Base-by-base conservation (phyloP, 2,113 vertebrate genomes). In the Rhinopomastus cyanomelas region DNA sequence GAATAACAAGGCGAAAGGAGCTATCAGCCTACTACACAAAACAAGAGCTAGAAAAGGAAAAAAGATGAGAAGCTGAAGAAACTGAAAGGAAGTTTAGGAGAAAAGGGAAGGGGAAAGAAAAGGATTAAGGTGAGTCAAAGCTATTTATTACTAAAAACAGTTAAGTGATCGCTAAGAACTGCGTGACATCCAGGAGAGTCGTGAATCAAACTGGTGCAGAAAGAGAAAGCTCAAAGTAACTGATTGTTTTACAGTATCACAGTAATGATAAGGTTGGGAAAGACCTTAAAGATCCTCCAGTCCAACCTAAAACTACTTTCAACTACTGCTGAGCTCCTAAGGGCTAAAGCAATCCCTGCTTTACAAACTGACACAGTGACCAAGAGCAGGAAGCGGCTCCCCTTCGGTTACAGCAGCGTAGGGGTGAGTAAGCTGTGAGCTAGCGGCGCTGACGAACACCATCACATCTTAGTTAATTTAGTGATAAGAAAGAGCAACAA, bases 11-110 rank as follows among this genome's bases (percentile, higher is more conserved):
- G 34, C 2, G 23, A 90, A 91, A 88, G 62, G 60, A 92, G 92
- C 19, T 76, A 95, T 67, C 44, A 83, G 57, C 44, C 67, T 88
- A 92, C 68, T 29, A 86, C 44, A 84, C 89, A 95, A 46, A 85
- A 90, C 42, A 81, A 95, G 46, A 85, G 80, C 90, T 66, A 62
- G 85, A 93, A 85, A 85, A 91, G 26, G 16, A 81, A 39, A 82
- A 48, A 76, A 72, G 68, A 42, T 42, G 11, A 11, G 15, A 42
- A 42, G 11, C 1, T 71, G 86, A 79, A 82, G 69, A 79, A 87
- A 93, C 67, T 27, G 62, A 92, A 94, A 87, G 68, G 48, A 94
- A 88, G 61, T 76, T 68, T 68, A 84, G 32, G 22, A 92, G 67
- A 55, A 89, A 80, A 71, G 27, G 37, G 13, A 36, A 27, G 42